Base-by-base conservation (phyloP, 2,113 vertebrate species). In the Cariama cristata region DNA sequence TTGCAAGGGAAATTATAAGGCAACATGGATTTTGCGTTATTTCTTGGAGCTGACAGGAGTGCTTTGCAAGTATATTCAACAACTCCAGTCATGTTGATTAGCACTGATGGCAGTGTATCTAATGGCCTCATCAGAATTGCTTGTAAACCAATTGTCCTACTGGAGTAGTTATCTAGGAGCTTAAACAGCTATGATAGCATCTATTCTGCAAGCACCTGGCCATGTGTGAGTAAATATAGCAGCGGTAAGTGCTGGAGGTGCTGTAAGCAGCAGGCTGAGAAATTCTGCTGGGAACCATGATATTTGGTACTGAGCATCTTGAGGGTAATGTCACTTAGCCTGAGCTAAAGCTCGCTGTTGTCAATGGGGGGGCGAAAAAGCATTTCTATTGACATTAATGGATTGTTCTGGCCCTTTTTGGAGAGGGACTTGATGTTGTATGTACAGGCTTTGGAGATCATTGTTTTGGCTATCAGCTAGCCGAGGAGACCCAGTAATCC, bases 61-160 rank as follows among this genome's bases (percentile, higher is more conserved):
- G 7, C 81, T 96, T 72, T 68, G 84, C 80, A 40, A 89, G 68
- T n/a, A 13, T 21, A 84, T 71, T 83, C 92, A 76, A 3, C 55
- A 92, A 8, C 72, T 82, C 67, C n/a, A 14, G 84, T 86, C 15
- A 5, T 6, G 81, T 49, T 93, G 88, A 91, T 89, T 42, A 83
- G 82, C 17, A 4, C 90, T 76, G 90, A 82, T 53, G 86, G 80
- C 55, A 53, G 67, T 26, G 69, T 40, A 68, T 53, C 89, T 79
- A 89, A 89, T 4, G 12, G 86, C 83, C 66, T 79, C 95, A 85
- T 92, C 93, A 93, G 88, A 91, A 93, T 24, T 92, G 71, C 92
- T 94, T 94, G 90, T 88, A 93, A 93, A 92, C 69, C 69, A 2
- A 68, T 90, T 94, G 89, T 95, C 93, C 93, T 93, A 8, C 83